Evolutionary conservation across 2,888 invertebrate genomes (phyloP).

Genomic region (Conops quadrifasciatus): DNA sequence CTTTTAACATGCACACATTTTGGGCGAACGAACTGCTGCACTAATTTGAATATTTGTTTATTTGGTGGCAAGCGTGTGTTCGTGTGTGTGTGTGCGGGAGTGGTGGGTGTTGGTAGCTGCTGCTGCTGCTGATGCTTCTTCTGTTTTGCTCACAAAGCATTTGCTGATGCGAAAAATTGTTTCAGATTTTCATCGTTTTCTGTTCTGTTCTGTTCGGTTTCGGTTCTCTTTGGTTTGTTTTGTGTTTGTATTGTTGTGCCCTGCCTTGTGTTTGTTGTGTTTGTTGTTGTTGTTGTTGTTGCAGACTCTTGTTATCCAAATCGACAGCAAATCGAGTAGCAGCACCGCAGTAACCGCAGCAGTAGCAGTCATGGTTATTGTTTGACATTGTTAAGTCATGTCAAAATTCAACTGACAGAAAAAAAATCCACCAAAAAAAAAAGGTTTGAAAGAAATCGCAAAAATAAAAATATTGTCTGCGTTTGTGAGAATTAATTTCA

Average conservation of each 20-base stretch:
- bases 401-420: slow-evolving; percentile 27
- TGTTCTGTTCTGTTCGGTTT: slow-evolving; percentile 31
- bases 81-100: slow-evolving; percentile 35
- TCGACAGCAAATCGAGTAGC: slow-evolving; percentile 27
- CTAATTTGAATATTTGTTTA: slow-evolving; percentile 47
- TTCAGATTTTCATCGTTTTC: slow-evolving; percentile 41
- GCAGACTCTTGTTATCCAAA: background rate
- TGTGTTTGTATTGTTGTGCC: slow-evolving; percentile 34
- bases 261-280: slow-evolving; percentile 24
- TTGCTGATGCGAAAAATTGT: slow-evolving; percentile 48
- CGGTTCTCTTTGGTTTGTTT: slow-evolving; percentile 14
- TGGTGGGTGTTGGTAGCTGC: background rate
- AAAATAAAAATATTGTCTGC: slow-evolving; percentile 5
- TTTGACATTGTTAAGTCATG: slow-evolving; percentile 31
- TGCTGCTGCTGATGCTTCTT: slow-evolving; percentile 27
- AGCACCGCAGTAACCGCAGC: too few relatives aligned
- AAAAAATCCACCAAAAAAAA: background rate
- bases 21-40: slow-evolving; percentile 16
- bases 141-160: slow-evolving; percentile 42
- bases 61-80: slow-evolving; percentile 21
- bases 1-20: slow-evolving; percentile 17
- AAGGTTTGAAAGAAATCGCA: background rate
- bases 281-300: slow-evolving; percentile 29
- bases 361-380: too few relatives aligned
- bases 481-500: slow-evolving; percentile 19